Conservation (phyloP, 2,888 invertebrate genomes). For the Lasius platythorax region DNA sequence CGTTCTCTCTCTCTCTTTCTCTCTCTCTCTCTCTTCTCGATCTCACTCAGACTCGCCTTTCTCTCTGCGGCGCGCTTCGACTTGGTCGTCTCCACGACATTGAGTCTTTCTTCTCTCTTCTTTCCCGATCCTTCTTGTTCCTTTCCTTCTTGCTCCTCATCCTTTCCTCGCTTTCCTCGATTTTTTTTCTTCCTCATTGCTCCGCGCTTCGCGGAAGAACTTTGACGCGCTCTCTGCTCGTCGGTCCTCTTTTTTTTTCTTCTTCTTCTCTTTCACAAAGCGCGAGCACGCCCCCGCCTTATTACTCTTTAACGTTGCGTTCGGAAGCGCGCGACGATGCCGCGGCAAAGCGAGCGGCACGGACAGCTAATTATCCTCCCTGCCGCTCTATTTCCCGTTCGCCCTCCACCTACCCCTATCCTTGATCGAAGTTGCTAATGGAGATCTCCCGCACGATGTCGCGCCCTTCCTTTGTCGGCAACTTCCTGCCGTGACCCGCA, state of each 20-base stretch:
- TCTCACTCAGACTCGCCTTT: conserved; percentile 32
- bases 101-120: conserved; percentile 24
- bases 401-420: conserved; percentile 46
- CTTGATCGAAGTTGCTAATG: conserved; percentile 57
- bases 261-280: conserved; percentile 51
- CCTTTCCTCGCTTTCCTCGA: conserved; percentile 48
- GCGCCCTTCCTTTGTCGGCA: conserved; percentile 44
- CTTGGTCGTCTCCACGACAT: conserved; percentile 50
- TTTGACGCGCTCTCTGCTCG: conserved; percentile 59
- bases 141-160: conserved; percentile 49
- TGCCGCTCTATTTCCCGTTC: conserved; percentile 53
- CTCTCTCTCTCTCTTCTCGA: conserved; percentile 52
- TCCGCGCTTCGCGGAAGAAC: conserved; percentile 63
- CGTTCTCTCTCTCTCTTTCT: conserved; percentile 26
- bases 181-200: conserved; percentile 36
- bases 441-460: conserved; percentile 49
- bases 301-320: conserved; percentile 50
- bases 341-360: conserved; percentile 54
- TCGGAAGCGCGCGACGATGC: conserved; percentile 47
- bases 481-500: conserved; percentile 11
- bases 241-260: conserved; percentile 27
- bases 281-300: conserved; percentile 42
- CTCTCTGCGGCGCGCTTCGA: conserved; percentile 34
- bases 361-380: conserved; percentile 60
- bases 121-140: conserved; percentile 5